A percentile compares a stretch with the other conserved stretches of the same genome.
Evolutionary conservation across 2,797 vertebrate species (phyloP).

Genomic region (Lagodon rhomboides): DNA sequence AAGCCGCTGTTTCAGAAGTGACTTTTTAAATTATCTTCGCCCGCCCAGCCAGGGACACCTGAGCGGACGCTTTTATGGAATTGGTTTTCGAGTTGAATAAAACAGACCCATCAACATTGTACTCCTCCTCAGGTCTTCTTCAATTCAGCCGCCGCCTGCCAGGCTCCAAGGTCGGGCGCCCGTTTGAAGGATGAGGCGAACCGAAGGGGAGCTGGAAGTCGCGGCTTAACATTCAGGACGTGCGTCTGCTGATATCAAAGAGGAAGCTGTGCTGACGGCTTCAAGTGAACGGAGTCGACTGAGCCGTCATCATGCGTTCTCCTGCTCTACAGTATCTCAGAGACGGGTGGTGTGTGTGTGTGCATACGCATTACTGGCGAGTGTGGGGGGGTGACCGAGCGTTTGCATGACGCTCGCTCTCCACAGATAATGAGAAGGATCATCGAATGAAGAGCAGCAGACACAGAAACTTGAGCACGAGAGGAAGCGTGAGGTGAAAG

Average conservation of each 20-base stretch:
- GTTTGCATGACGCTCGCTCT: constrained; percentile 4
- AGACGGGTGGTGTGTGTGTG: not conserved
- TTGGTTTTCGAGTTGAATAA: constrained; percentile 8
- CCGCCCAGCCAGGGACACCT: not conserved
- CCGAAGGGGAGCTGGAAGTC: not conserved
- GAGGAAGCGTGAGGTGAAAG: not conserved
- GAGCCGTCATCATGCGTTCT: not conserved
- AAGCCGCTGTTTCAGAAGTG: not conserved
- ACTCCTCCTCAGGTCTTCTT: not conserved
- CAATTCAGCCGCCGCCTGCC: constrained; percentile 1
- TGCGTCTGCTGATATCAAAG: not conserved
- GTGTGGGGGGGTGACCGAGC: not conserved
- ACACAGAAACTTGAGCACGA: not conserved
- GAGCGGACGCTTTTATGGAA: constrained; percentile 8
- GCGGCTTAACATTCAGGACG: constrained; percentile 8
- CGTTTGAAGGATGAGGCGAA: not conserved
- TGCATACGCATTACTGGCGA: not conserved
- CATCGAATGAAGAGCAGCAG: constrained; percentile 4
- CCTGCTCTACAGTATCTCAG: not conserved
- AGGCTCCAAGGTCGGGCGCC: not conserved
- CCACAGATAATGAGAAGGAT: constrained; percentile 20
- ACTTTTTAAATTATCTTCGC: not conserved
- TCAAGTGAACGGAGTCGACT: not conserved
- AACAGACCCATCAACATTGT: constrained; percentile 8
- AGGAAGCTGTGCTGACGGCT: not conserved